Conservation (phyloP, 2,113 vertebrate species). For the Nicator chloris region DNA sequence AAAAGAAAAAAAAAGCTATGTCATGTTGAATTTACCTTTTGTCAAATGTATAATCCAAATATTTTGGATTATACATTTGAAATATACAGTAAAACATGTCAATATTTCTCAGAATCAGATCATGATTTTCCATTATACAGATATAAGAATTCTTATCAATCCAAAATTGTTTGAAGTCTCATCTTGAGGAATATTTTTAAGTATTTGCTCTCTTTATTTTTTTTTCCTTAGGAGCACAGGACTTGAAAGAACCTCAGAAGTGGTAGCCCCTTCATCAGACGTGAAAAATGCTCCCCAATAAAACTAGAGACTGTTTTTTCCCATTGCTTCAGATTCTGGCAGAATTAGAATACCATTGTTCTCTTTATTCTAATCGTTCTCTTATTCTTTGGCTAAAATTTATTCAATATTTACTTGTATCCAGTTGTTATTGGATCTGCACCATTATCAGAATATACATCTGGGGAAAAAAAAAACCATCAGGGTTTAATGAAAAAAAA, state of each 20-base stretch:
- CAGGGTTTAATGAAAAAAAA: neutral
- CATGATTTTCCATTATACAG: neutral
- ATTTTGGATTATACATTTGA: neutral
- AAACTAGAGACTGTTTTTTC: neutral
- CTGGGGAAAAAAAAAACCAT: rapidly evolving
- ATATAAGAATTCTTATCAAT: neutral
- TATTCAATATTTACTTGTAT: neutral
- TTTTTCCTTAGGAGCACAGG: neutral
- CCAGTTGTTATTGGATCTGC: neutral
- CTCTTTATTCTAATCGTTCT: neutral
- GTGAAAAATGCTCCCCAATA: neutral
- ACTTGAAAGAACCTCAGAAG: neutral
- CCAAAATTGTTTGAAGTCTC: neutral
- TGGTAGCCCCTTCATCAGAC: neutral
- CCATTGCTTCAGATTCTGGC: neutral
- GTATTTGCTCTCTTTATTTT: neutral
- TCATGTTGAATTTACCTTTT: neutral
- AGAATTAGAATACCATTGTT: neutral
- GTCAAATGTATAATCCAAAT: neutral
- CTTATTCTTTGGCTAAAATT: neutral
- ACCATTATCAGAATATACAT: neutral
- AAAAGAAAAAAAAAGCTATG: neutral
- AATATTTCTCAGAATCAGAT: neutral
- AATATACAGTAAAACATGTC: neutral
- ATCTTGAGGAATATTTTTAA: neutral